Evolutionary conservation across 2,888 invertebrate genomes (phyloP).

Genomic region (Drosophila koepferae): DNA sequence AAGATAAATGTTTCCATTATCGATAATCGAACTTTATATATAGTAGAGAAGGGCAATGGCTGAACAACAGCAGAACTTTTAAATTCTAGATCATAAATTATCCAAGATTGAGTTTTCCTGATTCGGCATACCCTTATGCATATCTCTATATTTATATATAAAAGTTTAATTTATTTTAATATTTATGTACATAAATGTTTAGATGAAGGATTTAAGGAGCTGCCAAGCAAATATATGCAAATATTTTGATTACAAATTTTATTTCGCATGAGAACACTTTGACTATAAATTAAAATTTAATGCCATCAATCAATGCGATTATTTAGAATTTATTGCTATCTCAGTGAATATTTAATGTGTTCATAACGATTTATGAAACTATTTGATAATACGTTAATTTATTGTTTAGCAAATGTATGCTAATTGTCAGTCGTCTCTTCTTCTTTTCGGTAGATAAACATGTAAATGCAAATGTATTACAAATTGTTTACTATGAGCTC

Average conservation of each 20-base stretch:
- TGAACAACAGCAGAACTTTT: no score
- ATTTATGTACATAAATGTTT: no score
- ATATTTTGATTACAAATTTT: neutral
- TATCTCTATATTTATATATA: no score
- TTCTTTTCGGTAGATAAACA: constrained; percentile 1
- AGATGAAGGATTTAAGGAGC: no score
- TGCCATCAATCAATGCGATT: neutral
- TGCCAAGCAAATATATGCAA: neutral
- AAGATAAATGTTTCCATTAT: neutral
- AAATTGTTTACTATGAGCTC: neutral
- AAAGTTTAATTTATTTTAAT: no score
- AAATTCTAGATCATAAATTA: no score
- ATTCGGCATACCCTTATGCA: no score
- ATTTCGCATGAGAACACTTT: neutral
- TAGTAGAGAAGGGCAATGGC: no score
- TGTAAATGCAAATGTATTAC: constrained; percentile 24
- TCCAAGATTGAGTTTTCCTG: no score
- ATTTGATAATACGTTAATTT: constrained; percentile 41
- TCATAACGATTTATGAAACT: constrained; percentile 44
- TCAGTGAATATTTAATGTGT: constrained; percentile 37
- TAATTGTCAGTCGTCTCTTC: constrained; percentile 22
- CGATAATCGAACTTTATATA: neutral
- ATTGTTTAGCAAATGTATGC: constrained; percentile 33
- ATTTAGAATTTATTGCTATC: constrained; percentile 10
- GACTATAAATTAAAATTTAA: neutral